phyloP scores from a whole-genome alignment of 2,113 vertebrate genomes.

The Calypte anna region DNA sequence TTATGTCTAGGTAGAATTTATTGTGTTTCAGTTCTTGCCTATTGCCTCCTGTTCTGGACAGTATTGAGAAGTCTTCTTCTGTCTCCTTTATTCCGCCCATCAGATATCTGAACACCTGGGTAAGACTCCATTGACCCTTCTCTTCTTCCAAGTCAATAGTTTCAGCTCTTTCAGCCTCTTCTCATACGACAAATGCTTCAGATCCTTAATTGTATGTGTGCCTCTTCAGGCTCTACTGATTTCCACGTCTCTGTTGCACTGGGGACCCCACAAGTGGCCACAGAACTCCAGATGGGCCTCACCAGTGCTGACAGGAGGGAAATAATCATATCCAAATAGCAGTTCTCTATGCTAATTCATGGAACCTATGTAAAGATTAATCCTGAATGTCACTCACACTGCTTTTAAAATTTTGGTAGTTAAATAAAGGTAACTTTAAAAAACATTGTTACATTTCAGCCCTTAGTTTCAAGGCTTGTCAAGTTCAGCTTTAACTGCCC shows the following conservation, averaged over 20 bases:
- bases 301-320: background rate
- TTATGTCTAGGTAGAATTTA: background rate
- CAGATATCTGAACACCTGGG: background rate
- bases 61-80: background rate
- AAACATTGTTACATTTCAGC: background rate
- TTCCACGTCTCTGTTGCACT: background rate
- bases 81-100: background rate
- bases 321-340: background rate
- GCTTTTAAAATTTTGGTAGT: background rate
- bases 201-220: background rate
- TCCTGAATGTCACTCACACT: fast-evolving
- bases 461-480: background rate
- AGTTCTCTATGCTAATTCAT: background rate
- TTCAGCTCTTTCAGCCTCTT: too few species aligned
- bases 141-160: background rate
- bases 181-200: background rate
- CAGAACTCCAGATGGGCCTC: background rate
- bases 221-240: background rate
- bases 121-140: background rate
- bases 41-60: background rate
- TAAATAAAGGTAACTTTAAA: background rate
- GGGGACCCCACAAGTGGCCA: background rate
- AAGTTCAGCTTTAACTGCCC: background rate
- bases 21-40: background rate
- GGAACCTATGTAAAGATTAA: background rate